phyloP scores from a whole-genome alignment of 2,888 invertebrate genomes.

The Lingula anatina region DNA sequence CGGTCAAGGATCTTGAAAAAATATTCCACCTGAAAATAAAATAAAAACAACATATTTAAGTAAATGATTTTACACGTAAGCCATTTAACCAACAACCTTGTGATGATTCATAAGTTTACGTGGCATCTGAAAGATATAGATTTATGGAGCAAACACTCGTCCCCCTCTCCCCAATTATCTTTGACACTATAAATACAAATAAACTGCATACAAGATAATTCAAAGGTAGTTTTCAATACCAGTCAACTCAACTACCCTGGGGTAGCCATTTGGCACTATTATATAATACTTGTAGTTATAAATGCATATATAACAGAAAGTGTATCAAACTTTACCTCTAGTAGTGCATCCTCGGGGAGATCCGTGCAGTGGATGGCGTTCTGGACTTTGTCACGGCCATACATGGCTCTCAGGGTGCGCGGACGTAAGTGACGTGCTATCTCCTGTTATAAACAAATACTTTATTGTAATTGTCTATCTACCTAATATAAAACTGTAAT shows the following conservation, averaged over 20 bases:
- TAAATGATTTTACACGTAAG: too few species aligned
- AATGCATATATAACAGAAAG: too few species aligned
- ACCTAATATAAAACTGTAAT: too few species aligned
- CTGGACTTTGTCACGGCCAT: slow-evolving; percentile 74
- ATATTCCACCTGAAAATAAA: slow-evolving; percentile 45
- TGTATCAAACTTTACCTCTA: slow-evolving; percentile 63
- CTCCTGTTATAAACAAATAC: slow-evolving; percentile 59
- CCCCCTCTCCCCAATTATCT: too few species aligned
- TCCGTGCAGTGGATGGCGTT: slow-evolving; percentile 94
- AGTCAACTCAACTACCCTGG: background rate
- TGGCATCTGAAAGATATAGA: too few species aligned
- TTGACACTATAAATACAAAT: background rate
- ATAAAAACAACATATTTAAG: too few species aligned
- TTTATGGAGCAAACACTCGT: too few species aligned
- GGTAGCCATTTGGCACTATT: background rate
- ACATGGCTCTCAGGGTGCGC: slow-evolving; percentile 74
- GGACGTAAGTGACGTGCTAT: slow-evolving; percentile 80
- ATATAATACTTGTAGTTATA: background rate
- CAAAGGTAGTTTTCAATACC: background rate
- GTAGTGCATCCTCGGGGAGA: slow-evolving; percentile 75
- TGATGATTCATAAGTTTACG: too few species aligned
- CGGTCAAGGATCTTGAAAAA: slow-evolving; percentile 49
- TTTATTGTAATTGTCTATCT: background rate
- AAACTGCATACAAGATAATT: background rate
- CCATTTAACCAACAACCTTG: too few species aligned